phyloP scores from a whole-genome alignment of 2,888 invertebrate species.

The Alloscopus bannaensis region DNA sequence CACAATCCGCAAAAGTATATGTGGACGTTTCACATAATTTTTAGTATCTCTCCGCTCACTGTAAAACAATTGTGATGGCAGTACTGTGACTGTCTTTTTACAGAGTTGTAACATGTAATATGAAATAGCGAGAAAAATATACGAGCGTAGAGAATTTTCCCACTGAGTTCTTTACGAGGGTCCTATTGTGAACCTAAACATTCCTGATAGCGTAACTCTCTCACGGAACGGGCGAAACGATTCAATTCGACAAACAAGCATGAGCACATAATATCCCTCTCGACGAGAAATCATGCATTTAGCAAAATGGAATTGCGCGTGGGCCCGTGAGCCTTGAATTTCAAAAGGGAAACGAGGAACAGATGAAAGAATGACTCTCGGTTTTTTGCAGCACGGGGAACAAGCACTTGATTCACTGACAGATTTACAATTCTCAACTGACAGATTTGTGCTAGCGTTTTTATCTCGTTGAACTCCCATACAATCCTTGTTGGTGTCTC shows the following conservation, averaged over 20 bases:
- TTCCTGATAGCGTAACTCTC: too few species aligned
- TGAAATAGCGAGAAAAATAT: constrained; percentile 7
- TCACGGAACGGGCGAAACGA: too few species aligned
- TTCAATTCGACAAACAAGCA: too few species aligned
- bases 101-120: too few species aligned
- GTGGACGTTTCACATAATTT: not conserved
- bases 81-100: too few species aligned
- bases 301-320: too few species aligned
- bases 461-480: constrained; percentile 24
- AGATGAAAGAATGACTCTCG: too few species aligned
- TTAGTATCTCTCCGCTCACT: not conserved
- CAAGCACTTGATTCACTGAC: constrained; percentile 56
- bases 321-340: too few species aligned
- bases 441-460: constrained; percentile 61
- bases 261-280: too few species aligned
- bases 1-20: constrained; percentile 34
- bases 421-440: constrained; percentile 54
- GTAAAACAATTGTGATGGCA: too few species aligned
- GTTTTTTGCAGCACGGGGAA: constrained; percentile 21
- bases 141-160: constrained; percentile 19
- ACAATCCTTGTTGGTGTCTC: not conserved
- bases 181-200: constrained; percentile 39
- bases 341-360: too few species aligned
- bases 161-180: constrained; percentile 38
- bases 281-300: not conserved